Evolutionary conservation across 2,888 invertebrate species (phyloP).

Genomic region (Lycaena phlaeas): DNA sequence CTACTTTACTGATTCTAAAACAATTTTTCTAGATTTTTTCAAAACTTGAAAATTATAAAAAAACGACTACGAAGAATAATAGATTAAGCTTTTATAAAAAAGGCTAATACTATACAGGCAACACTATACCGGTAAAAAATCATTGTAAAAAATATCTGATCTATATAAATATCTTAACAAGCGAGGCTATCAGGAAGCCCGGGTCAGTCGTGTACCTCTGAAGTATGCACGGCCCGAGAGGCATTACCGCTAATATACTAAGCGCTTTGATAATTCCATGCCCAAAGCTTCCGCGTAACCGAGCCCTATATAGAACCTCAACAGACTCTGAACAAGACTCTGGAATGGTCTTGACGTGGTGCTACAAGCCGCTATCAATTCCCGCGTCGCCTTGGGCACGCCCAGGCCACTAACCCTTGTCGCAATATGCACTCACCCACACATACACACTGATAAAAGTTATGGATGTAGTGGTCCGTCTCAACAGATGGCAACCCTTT

Average conservation of each 20-base stretch:
- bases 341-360: constrained; percentile 40
- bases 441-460: constrained; percentile 29
- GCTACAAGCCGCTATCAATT: constrained; percentile 45
- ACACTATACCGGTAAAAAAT: too few species aligned
- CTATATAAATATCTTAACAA: too few species aligned
- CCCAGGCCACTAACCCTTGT: constrained; percentile 61
- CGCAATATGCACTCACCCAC: constrained; percentile 38
- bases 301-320: constrained; percentile 33
- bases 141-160: too few species aligned
- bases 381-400: constrained; percentile 52
- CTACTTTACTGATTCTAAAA: too few species aligned
- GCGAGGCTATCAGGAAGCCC: constrained; percentile 20
- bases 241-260: constrained; percentile 17
- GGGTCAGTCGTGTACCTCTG: constrained; percentile 16
- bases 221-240: constrained; percentile 23
- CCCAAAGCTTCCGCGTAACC: constrained; percentile 28
- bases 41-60: too few species aligned
- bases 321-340: constrained; percentile 33
- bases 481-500: constrained; percentile 66
- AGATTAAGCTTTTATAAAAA: too few species aligned
- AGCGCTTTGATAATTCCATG: constrained; percentile 23
- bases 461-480: constrained; percentile 41
- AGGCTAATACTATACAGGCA: too few species aligned
- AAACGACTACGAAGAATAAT: too few species aligned
- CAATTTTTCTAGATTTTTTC: too few species aligned